Conservation (phyloP, 1,140 invertebrate genomes). For the Temnothorax curvispinosus region DNA sequence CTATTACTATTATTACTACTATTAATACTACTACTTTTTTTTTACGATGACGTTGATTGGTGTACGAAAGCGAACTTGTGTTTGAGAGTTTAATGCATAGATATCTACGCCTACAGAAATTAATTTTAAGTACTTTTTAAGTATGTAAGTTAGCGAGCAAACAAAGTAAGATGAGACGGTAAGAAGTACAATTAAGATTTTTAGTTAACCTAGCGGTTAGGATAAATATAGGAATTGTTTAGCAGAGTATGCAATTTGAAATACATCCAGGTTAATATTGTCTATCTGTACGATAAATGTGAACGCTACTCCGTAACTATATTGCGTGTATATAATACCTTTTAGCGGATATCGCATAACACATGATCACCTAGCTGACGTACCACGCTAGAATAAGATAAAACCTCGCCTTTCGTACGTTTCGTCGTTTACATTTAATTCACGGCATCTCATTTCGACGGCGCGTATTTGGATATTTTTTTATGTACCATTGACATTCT, state of each 20-base stretch:
- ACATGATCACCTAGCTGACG: constrained; percentile 63
- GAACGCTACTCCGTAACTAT: constrained; percentile 74
- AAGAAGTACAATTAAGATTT: constrained; percentile 50
- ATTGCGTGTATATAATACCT: constrained; percentile 73
- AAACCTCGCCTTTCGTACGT: constrained; percentile 54
- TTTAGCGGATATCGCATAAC: constrained; percentile 67
- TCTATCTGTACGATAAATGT: constrained; percentile 77
- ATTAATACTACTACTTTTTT: constrained; percentile 54
- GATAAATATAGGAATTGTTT: constrained; percentile 73
- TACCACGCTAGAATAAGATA: constrained; percentile 36
- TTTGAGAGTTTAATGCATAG: constrained; percentile 45
- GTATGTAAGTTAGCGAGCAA: constrained; percentile 46
- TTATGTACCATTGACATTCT: constrained; percentile 45
- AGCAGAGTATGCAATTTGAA: constrained; percentile 62
- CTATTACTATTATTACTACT: constrained; percentile 47
- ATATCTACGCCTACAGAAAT: constrained; percentile 64
- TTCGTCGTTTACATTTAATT: constrained; percentile 20
- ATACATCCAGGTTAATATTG: constrained; percentile 71
- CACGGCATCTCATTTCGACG: constrained; percentile 3
- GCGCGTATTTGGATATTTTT: constrained; percentile 46
- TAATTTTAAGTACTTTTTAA: constrained; percentile 64
- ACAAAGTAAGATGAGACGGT: neutral
- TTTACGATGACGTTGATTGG: constrained; percentile 52
- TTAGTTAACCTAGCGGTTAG: constrained; percentile 73
- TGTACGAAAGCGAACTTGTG: constrained; percentile 38